Evolutionary conservation across 2,797 vertebrate species (phyloP).

Genomic region (Amblyopsis hoosieri): DNA sequence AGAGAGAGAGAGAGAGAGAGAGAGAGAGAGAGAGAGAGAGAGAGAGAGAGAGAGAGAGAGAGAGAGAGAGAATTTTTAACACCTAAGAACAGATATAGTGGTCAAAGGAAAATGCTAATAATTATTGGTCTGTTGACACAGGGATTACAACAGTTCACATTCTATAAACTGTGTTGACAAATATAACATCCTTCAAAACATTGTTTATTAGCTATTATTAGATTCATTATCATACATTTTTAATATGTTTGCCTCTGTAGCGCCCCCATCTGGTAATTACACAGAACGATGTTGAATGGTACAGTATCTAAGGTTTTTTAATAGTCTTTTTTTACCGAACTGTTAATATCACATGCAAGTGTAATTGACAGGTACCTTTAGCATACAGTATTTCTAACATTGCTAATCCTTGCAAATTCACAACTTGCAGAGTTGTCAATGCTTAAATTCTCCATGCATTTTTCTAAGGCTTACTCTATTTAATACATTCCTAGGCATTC

Average conservation of each 20-base stretch:
- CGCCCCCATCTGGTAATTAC: too few species aligned
- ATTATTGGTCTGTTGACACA: too few species aligned
- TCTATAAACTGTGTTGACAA: too few species aligned
- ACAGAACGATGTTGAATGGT: background rate
- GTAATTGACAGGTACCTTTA: too few species aligned
- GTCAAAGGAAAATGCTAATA: too few species aligned
- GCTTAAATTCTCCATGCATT: slow-evolving; percentile 5
- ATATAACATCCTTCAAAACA: too few species aligned
- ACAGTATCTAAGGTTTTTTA: background rate
- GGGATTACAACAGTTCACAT: too few species aligned
- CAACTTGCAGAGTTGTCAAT: slow-evolving; percentile 3
- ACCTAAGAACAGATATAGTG: background rate
- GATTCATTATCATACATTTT: too few species aligned
- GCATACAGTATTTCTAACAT: too few species aligned
- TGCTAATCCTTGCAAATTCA: slow-evolving; percentile 8
- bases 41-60: background rate
- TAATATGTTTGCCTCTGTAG: too few species aligned
- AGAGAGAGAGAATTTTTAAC: background rate
- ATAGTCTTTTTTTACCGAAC: background rate
- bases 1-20: too few species aligned
- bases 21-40: background rate
- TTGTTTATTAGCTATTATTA: too few species aligned
- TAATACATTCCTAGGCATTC: slow-evolving; percentile 60
- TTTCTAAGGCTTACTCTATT: slow-evolving; percentile 31
- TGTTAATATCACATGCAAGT: background rate